Percentiles rank a stretch among this genome's conserved stretches.
Conservation (phyloP, 2,797 vertebrate species). For the Pseudomugil tenellus region DNA sequence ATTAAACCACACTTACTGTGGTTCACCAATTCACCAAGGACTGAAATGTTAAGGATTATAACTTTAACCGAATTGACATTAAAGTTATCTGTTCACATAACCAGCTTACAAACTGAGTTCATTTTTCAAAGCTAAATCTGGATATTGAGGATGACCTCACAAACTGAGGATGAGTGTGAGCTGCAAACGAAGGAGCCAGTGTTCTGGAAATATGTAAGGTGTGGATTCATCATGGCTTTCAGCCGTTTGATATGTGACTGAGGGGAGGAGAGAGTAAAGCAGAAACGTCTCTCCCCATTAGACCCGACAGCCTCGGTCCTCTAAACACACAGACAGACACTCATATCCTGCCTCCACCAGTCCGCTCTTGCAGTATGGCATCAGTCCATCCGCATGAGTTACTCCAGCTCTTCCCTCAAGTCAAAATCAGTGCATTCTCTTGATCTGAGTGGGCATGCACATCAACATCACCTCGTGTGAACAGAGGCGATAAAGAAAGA, state of each 20-base stretch:
- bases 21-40: not conserved
- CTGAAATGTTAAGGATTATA: not conserved
- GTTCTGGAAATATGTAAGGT: slow-evolving; percentile 9
- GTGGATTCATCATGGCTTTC: slow-evolving; percentile 38
- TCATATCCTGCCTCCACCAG: slow-evolving; percentile 54
- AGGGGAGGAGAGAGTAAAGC: slow-evolving; percentile 43
- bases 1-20: not conserved
- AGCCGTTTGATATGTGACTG: slow-evolving; percentile 44
- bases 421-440: slow-evolving; percentile 55
- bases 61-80: not conserved
- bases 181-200: not conserved
- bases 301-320: slow-evolving; percentile 28
- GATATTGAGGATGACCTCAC: not conserved
- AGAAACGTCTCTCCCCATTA: slow-evolving; percentile 61
- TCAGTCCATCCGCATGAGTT: slow-evolving; percentile 46
- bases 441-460: slow-evolving; percentile 65
- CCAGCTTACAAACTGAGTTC: not conserved
- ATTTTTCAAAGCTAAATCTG: not conserved
- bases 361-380: slow-evolving; percentile 36
- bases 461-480: slow-evolving; percentile 68
- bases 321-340: slow-evolving; percentile 41
- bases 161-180: slow-evolving; percentile 15
- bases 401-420: slow-evolving; percentile 55
- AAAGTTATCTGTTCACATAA: not conserved
- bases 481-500: slow-evolving; percentile 62